These are phyloP conservation scores for Musca vetustissima DNA, from an alignment of 1,140 invertebrate genomes.

Conservation along the genomic window DNA sequence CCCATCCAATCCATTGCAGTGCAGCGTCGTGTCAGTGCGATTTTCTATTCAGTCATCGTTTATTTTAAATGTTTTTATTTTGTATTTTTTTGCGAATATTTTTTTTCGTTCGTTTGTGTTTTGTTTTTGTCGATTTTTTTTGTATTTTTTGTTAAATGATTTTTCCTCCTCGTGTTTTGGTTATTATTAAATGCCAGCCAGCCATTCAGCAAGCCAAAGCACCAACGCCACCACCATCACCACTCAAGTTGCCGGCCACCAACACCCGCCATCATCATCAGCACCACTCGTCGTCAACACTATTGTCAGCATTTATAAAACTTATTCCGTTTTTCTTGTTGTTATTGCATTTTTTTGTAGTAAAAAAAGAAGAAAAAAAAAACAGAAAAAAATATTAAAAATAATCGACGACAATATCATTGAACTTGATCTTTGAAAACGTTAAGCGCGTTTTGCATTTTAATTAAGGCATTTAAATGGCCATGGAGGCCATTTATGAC, in stretches of 20 bases:
- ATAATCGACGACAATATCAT: conserved; percentile 25
- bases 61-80: conserved; percentile 46
- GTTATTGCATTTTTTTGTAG: neutral
- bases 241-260: too few relatives aligned
- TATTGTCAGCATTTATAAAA: neutral
- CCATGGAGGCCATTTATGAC: neutral
- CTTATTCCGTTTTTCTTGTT: neutral
- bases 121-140: conserved; percentile 4
- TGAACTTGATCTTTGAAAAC: conserved; percentile 24
- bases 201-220: neutral
- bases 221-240: neutral
- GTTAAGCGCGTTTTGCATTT: conserved; percentile 25
- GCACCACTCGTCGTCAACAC: neutral
- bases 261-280: neutral
- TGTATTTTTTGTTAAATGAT: neutral
- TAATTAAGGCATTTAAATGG: neutral
- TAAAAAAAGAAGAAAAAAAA: too few relatives aligned
- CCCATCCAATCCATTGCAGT: neutral
- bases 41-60: conserved; percentile 50
- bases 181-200: neutral
- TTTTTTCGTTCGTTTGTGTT: neutral
- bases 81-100: neutral
- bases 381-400: conserved; percentile 20
- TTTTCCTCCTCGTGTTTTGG: neutral
- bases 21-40: neutral